Base-by-base conservation (phyloP, 2,797 vertebrate genomes). In the Stomatorhinus walkeri region DNA sequence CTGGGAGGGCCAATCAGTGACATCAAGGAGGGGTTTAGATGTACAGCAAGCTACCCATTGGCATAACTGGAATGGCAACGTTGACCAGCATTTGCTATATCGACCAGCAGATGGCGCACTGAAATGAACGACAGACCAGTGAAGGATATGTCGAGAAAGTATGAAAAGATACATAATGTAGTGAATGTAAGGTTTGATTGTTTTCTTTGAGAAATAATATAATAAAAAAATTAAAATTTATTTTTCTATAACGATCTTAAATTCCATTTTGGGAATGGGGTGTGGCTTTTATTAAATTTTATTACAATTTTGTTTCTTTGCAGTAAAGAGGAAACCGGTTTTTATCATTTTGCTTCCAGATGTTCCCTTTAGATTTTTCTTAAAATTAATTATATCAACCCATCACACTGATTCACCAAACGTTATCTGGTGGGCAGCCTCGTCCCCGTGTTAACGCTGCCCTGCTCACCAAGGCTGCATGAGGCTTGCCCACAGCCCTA, bases 1-100 rank as follows among this genome's bases (percentile, higher is more conserved):
- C 98, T 99, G 92, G 2, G 19, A 84, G 46, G 40, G 64, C 61
- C 64, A 72, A 72, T 72, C 24, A 72, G 64, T 32, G 24, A 72
- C 64, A 72, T 36, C 24, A 36, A 36, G 64, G 64, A 72, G 28
- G 64, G 64, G 64, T 72, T 72, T 72, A 72, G 64, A 72, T 36
- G 28, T 32, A 72, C 28, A 4, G 64, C 64, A 72, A 72, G 64
- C 28, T 72, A 32, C 64, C 28, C 64, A 32, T 12, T 68, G 61
- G 61, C 10, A 14, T 68, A 12, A 32, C 24, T 12, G 64, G 64
- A 72, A 72, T 16, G 28, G 64, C 0, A 12, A 36, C 0, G 28
- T 6, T 72, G 4, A 72, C 12, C 24, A 14, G 64, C 28, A 14
- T 36, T 72, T 72, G 10, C 24, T 1, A 72, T 14, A 32, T 16